phyloP scores from a whole-genome alignment of 2,797 vertebrate species.

The Microctenopoma stevenorrisi region DNA sequence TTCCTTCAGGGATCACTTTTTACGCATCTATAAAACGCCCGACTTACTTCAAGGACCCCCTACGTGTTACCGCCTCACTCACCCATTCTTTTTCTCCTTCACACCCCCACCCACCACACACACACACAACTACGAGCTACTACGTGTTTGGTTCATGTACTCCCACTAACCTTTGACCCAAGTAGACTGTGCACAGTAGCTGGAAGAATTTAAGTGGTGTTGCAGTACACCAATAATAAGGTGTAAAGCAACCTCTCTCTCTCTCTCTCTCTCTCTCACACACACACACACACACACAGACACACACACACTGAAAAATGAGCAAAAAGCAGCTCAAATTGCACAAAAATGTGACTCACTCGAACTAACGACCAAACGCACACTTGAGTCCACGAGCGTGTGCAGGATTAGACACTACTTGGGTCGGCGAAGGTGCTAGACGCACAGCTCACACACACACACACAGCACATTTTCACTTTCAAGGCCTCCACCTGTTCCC shows the following conservation, averaged over 20 bases:
- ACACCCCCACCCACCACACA: neutral
- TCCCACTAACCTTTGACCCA: constrained; percentile 20
- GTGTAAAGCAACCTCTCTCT: neutral
- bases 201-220: neutral
- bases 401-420: constrained; percentile 6
- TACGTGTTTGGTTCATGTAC: constrained; percentile 19
- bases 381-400: neutral
- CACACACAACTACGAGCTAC: neutral
- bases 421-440: constrained; percentile 6
- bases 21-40: constrained; percentile 69
- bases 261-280: too few species aligned
- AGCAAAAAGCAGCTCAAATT: neutral
- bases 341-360: neutral
- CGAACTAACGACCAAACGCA: neutral
- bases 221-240: neutral
- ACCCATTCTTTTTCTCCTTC: constrained; percentile 7
- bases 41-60: constrained; percentile 20
- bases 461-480: neutral
- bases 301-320: neutral
- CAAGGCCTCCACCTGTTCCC: constrained; percentile 17
- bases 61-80: neutral
- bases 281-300: neutral
- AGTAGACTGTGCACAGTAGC: neutral
- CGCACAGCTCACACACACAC: neutral
- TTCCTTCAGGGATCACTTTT: constrained; percentile 59